Evolutionary conservation across 2,797 vertebrate species (phyloP).

Genomic region (Apogon hyalosoma): DNA sequence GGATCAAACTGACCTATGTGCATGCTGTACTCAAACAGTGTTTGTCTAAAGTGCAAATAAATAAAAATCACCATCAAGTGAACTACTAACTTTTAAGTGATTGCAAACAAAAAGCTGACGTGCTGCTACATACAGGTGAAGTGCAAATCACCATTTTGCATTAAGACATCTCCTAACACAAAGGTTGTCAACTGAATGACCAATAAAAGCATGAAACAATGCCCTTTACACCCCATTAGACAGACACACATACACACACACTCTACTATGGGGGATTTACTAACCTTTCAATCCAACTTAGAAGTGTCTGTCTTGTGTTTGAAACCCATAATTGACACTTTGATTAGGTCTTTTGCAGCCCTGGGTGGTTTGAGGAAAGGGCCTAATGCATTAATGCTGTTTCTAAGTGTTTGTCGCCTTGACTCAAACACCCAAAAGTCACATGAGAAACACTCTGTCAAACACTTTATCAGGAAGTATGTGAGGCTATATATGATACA

Average conservation of each 20-base stretch:
- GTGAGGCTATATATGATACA: conserved; percentile 11
- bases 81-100: no score
- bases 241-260: conserved; percentile 10
- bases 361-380: conserved; percentile 58
- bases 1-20: no score
- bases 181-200: no score
- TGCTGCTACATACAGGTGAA: no score
- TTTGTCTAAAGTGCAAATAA: no score
- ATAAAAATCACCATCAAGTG: no score
- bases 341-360: conserved; percentile 75
- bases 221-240: neutral
- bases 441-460: neutral
- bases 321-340: conserved; percentile 71
- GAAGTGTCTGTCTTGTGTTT: conserved; percentile 65
- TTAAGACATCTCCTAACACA: no score
- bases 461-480: conserved; percentile 15
- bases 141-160: no score
- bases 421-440: conserved; percentile 30
- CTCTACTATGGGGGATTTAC: conserved; percentile 34
- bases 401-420: conserved; percentile 32
- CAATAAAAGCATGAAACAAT: neutral
- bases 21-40: no score
- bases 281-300: conserved; percentile 75
- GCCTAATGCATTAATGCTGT: conserved; percentile 52
- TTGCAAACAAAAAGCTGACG: no score